Conservation (phyloP, 1,140 invertebrate genomes). For the Atta colombica region DNA sequence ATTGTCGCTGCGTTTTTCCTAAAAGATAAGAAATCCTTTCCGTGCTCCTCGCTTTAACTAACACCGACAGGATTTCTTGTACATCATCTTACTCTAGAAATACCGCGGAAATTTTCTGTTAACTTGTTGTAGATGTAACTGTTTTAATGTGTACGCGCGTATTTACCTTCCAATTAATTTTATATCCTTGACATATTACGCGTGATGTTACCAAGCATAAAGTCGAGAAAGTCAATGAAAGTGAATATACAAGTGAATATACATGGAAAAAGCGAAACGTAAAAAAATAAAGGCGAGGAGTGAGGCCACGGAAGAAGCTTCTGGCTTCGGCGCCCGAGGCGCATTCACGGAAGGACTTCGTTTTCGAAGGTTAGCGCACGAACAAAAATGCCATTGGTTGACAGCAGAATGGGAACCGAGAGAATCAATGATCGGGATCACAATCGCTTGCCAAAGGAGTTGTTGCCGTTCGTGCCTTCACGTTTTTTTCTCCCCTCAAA, state of each 20-base stretch:
- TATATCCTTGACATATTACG: slow-evolving; percentile 22
- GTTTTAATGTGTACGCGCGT: too few relatives aligned
- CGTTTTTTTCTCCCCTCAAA: slow-evolving; percentile 22
- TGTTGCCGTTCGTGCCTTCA: slow-evolving; percentile 29
- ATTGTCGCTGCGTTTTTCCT: slow-evolving; percentile 63
- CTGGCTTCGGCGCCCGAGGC: slow-evolving; percentile 41
- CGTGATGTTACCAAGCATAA: slow-evolving; percentile 10
- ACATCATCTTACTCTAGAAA: slow-evolving; percentile 30
- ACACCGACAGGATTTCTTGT: slow-evolving; percentile 20
- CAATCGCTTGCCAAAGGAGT: slow-evolving; percentile 59
- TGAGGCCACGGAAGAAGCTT: slow-evolving; percentile 11
- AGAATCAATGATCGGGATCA: slow-evolving; percentile 74
- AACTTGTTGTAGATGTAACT: not conserved
- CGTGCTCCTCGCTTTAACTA: slow-evolving; percentile 21
- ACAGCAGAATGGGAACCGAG: slow-evolving; percentile 72
- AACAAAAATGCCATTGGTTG: slow-evolving; percentile 70
- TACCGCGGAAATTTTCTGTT: slow-evolving; percentile 6
- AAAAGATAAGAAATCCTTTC: slow-evolving; percentile 43
- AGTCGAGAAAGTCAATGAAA: slow-evolving; percentile 37
- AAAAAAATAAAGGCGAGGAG: not conserved
- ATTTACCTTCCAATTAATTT: slow-evolving; percentile 41
- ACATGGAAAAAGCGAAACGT: slow-evolving; percentile 54
- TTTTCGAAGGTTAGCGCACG: slow-evolving; percentile 73
- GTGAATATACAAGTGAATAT: slow-evolving; percentile 22
- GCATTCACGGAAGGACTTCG: slow-evolving; percentile 67